A percentile compares a stretch with the other conserved stretches of the same genome.
These are phyloP conservation scores for Eleginops maclovinus DNA, from an alignment of 2,113 vertebrate genomes.

Conservation along the genomic window DNA sequence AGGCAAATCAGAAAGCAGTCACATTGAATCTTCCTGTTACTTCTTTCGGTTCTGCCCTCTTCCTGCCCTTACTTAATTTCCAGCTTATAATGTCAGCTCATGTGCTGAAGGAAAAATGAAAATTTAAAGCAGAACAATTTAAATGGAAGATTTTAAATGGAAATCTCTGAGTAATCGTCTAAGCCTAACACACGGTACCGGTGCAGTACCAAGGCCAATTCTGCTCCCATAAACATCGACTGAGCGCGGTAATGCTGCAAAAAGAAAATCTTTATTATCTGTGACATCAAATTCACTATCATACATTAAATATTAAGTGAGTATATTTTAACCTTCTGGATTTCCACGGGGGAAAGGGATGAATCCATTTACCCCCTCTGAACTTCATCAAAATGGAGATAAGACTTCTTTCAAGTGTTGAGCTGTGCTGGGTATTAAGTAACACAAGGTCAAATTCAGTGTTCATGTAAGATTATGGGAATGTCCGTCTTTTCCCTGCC, in stretches of 20 bases:
- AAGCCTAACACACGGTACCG: background rate
- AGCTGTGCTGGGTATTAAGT: conserved; percentile 75
- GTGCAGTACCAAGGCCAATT: background rate
- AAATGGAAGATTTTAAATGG: conserved; percentile 9
- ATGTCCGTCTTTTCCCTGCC: conserved; percentile 66
- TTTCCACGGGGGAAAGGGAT: conserved; percentile 60
- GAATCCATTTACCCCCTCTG: conserved; percentile 69
- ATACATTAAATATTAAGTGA: conserved; percentile 73
- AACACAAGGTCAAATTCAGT: conserved; percentile 75
- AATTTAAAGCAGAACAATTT: conserved; percentile 20
- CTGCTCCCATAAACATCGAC: conserved; percentile 10
- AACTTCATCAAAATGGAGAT: conserved; percentile 78
- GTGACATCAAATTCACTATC: conserved; percentile 67
- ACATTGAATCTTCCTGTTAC: background rate
- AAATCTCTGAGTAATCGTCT: conserved; percentile 28
- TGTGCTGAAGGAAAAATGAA: conserved; percentile 9
- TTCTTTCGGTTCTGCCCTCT: background rate
- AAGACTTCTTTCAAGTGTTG: conserved; percentile 77
- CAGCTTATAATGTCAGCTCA: background rate
- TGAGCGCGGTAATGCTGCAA: conserved; percentile 9
- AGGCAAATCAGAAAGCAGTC: background rate
- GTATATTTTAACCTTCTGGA: conserved; percentile 73
- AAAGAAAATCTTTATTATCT: conserved; percentile 54
- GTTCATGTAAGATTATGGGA: conserved; percentile 80
- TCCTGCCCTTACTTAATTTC: background rate